A percentile compares a stretch with the other conserved stretches of the same genome.
These are phyloP conservation scores for fruit fly (Drosophila melanogaster) DNA, from an alignment of 1,140 invertebrate genomes.

Conservation along the genomic window DNA sequence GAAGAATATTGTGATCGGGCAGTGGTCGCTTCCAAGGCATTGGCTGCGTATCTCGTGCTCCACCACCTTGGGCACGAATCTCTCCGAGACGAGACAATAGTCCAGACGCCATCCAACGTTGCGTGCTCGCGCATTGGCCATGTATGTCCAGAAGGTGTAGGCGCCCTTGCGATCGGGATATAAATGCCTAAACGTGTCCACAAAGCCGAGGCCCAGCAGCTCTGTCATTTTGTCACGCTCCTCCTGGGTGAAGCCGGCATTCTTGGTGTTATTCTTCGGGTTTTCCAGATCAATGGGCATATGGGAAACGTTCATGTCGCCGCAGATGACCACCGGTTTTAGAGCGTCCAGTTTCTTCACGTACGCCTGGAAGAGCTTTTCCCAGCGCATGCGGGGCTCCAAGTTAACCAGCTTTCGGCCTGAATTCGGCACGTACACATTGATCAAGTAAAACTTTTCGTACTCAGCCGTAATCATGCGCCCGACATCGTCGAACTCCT, in stretches of 20 bases:
- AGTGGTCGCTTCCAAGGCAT: slow-evolving; percentile 95
- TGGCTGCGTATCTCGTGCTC: slow-evolving; percentile 91
- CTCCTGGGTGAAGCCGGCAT: slow-evolving; percentile 97
- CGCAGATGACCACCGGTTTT: slow-evolving; percentile 97
- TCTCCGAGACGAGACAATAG: slow-evolving; percentile 95
- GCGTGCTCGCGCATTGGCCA: slow-evolving; percentile 87
- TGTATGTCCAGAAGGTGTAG: slow-evolving; percentile 95
- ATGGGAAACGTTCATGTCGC: slow-evolving; percentile 99
- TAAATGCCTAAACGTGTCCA: slow-evolving; percentile 95
- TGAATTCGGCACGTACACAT: slow-evolving; percentile 90
- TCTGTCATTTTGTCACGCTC: slow-evolving; percentile 96
- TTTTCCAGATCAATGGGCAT: slow-evolving; percentile 97
- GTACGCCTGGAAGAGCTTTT: slow-evolving; percentile 91
- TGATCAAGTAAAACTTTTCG: slow-evolving; percentile 95
- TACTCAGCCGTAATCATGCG: slow-evolving; percentile 98
- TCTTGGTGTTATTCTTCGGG: slow-evolving; percentile 96
- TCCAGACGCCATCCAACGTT: slow-evolving; percentile 99
- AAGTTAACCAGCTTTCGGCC: slow-evolving; percentile 93
- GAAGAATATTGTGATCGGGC: slow-evolving; percentile 91
- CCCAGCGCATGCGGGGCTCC: slow-evolving; percentile 95
- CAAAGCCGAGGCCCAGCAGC: slow-evolving; percentile 91
- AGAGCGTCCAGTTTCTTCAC: slow-evolving; percentile 92
- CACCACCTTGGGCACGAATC: slow-evolving; percentile 90
- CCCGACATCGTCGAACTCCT: slow-evolving; percentile 92
- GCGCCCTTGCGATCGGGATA: slow-evolving; percentile 93